Conservation (phyloP, 2,888 invertebrate species). For the Dolomedes plantarius region DNA sequence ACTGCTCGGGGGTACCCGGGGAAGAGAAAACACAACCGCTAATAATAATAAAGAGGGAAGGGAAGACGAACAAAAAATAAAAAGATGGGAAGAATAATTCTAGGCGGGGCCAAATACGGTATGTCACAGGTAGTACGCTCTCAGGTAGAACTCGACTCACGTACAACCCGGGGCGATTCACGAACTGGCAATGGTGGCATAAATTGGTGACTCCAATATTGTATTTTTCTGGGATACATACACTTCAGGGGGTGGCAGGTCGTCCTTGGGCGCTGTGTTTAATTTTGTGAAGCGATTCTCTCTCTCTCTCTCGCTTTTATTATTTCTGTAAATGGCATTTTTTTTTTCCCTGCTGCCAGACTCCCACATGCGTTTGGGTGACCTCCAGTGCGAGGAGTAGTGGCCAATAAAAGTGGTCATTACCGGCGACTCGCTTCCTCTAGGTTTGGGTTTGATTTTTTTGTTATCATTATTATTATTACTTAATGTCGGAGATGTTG, state of each 20-base stretch:
- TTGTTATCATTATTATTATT: neutral
- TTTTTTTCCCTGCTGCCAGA: neutral
- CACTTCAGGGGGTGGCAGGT: neutral
- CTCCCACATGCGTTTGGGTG: conserved; percentile 53
- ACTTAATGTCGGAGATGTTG: neutral
- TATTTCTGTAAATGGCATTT: conserved; percentile 16
- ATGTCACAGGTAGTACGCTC: conserved; percentile 60
- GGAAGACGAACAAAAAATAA: too few relatives aligned
- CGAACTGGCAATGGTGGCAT: conserved; percentile 39
- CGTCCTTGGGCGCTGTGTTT: conserved; percentile 44
- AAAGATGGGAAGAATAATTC: conserved; percentile 33
- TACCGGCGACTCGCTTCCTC: conserved; percentile 13
- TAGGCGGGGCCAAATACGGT: conserved; percentile 63
- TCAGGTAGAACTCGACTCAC: conserved; percentile 48
- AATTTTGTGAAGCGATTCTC: conserved; percentile 7
- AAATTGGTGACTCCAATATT: conserved; percentile 62
- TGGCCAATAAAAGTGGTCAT: conserved; percentile 64
- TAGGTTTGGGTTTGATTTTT: neutral
- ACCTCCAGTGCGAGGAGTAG: conserved; percentile 22
- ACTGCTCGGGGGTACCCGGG: conserved; percentile 36
- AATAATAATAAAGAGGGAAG: conserved; percentile 33
- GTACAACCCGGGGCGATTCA: conserved; percentile 35
- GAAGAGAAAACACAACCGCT: conserved; percentile 1
- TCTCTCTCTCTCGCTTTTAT: conserved; percentile 6
- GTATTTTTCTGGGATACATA: conserved; percentile 45